phyloP scores from a whole-genome alignment of 2,797 vertebrate genomes.

The Adrianichthys oophorus region DNA sequence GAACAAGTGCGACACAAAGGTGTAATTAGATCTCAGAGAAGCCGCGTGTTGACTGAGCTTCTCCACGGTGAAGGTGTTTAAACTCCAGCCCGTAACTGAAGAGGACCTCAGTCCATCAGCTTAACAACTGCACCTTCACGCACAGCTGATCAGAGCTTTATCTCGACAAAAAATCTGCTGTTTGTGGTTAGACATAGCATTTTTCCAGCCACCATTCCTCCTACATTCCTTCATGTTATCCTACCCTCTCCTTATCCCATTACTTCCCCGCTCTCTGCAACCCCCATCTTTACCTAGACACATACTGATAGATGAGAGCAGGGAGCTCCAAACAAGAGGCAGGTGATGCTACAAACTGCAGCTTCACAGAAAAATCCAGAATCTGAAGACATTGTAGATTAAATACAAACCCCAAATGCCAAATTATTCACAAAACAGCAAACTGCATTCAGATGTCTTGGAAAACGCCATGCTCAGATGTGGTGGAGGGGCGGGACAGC shows the following conservation, averaged over 20 bases:
- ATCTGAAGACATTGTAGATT: slow-evolving; percentile 84
- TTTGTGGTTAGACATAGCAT: slow-evolving; percentile 68
- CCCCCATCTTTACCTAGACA: slow-evolving; percentile 52
- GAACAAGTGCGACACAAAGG: slow-evolving; percentile 51
- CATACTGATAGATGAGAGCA: slow-evolving; percentile 76
- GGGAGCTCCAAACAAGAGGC: slow-evolving; percentile 79
- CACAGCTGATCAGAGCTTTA: slow-evolving; percentile 50
- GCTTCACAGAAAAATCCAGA: slow-evolving; percentile 73
- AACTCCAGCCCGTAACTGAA: slow-evolving; percentile 28
- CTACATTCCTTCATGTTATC: slow-evolving; percentile 86
- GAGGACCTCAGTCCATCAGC: slow-evolving; percentile 12
- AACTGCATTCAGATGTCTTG: slow-evolving; percentile 79
- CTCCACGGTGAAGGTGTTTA: slow-evolving; percentile 39
- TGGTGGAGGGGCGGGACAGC: slow-evolving; percentile 9
- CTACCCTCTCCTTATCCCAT: slow-evolving; percentile 72
- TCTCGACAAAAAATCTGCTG: slow-evolving; percentile 71
- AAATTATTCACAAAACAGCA: slow-evolving; percentile 78
- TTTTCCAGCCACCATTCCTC: slow-evolving; percentile 74
- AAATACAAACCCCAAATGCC: slow-evolving; percentile 82
- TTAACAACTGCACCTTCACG: slow-evolving; percentile 30
- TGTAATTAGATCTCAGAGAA: slow-evolving; percentile 54
- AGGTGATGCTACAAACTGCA: slow-evolving; percentile 88
- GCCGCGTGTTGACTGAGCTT: slow-evolving; percentile 45
- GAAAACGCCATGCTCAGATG: slow-evolving; percentile 66
- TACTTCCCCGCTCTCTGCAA: slow-evolving; percentile 42